Base-by-base conservation (phyloP, 1,140 invertebrate species). In the Amphibalanus amphitrite region DNA sequence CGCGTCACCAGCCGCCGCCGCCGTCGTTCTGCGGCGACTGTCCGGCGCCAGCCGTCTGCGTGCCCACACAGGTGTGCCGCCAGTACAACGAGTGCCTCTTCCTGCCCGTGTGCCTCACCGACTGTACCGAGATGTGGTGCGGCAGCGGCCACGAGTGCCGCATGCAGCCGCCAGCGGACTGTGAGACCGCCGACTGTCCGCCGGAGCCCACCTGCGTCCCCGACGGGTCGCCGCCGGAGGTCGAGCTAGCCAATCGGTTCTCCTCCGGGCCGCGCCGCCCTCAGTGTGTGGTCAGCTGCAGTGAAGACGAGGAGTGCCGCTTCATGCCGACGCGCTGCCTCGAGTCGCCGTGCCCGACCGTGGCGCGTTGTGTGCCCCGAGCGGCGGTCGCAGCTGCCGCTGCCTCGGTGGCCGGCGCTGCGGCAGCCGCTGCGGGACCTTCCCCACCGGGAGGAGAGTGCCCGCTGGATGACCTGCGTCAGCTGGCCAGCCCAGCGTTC, bases 361-460 rank as follows among this genome's bases (percentile, higher is more conserved):
- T 38, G 33, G 4, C 33, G 33, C 33, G 33, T 15, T 38, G 33
- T 15, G 33, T 38, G 33, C 33, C 33, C 4, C 33, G 33, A 4
- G 4, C 33, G 33, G 33, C 33, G 10, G 6, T 20, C 47, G 6
- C 47, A 6, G 47, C 47, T 20, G 47, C 13, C 10, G 47, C 47
- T 20, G 4, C 33, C 33, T 38, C 33, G 4, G 33, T 15, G 4
- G 33, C 33, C 47, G 6, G 10, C 47, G 6, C 47, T 3, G 47
- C 47, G 10, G 47, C 13, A 6, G 47, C 47, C 47, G 33, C 33
- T 15, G 33, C 33, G 4, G 4, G 4, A 4, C 33, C 33, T 72
- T 8, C 23, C 69, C 68, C 3, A 78, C 80, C 75, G 89, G 86
- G 40, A 94, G 82, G 33, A 38, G 47, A 20, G 10, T 59, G 47